These are phyloP conservation scores for Acrocyrtus sp. DNA, from an alignment of 2,888 invertebrate species.

Conservation along the genomic window DNA sequence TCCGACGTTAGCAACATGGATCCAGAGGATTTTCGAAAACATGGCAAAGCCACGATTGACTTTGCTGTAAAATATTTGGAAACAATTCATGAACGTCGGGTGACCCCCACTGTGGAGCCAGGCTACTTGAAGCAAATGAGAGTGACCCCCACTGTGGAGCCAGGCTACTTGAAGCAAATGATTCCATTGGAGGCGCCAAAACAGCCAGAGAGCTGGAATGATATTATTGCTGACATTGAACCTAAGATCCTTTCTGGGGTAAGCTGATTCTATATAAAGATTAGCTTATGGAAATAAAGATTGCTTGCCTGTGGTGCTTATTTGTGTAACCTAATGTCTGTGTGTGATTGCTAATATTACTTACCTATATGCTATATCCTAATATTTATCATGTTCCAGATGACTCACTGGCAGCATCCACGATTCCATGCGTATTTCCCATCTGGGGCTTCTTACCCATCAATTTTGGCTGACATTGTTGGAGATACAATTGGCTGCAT, in stretches of 20 bases:
- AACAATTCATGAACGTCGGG: constrained; percentile 72
- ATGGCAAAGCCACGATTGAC: constrained; percentile 74
- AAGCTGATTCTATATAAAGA: constrained; percentile 28
- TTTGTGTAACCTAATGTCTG: too few relatives aligned
- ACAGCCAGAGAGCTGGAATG: constrained; percentile 86
- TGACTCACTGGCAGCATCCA: constrained; percentile 99
- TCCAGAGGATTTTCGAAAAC: constrained; percentile 55
- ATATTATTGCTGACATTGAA: constrained; percentile 80
- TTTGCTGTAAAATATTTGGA: constrained; percentile 92
- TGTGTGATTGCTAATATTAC: too few relatives aligned
- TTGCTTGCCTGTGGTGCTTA: too few relatives aligned
- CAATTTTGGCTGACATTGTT: constrained; percentile 97
- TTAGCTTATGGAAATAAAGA: too few relatives aligned
- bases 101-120: constrained; percentile 91
- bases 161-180: constrained; percentile 85
- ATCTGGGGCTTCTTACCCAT: constrained; percentile 95
- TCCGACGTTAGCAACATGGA: constrained; percentile 46
- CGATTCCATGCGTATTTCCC: constrained; percentile 99
- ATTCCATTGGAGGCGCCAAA: constrained; percentile 86
- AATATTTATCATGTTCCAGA: constrained; percentile 66
- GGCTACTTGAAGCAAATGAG: constrained; percentile 86
- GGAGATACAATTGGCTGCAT: constrained; percentile 96
- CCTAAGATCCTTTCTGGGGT: constrained; percentile 62
- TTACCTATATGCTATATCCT: too few relatives aligned
- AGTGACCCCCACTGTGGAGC: constrained; percentile 91